Conservation (phyloP, 2,888 invertebrate genomes). For the Seira musarum region DNA sequence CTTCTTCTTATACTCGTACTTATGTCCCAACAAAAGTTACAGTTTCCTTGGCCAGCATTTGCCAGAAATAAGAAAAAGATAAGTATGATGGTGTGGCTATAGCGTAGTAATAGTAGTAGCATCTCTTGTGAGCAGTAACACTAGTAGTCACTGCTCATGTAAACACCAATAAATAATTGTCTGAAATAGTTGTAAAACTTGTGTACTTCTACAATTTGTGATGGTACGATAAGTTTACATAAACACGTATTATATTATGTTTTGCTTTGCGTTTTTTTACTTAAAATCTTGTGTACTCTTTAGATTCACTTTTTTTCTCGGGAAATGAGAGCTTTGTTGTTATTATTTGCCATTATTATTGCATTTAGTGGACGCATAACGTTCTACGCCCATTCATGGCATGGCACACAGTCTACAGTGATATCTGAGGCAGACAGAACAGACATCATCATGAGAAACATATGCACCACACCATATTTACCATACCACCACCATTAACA, state of each 20-base stretch:
- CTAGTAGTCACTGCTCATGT: conserved; percentile 38
- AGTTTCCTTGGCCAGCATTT: conserved; percentile 35
- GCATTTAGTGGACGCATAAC: background rate
- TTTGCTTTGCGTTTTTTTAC: no score
- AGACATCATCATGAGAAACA: background rate
- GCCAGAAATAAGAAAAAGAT: no score
- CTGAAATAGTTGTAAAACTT: no score
- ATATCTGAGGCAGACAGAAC: no score
- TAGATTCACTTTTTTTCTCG: conserved; percentile 28
- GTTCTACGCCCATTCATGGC: no score
- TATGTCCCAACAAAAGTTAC: conserved; percentile 40
- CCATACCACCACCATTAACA: background rate
- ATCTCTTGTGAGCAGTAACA: conserved; percentile 11
- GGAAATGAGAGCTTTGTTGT: conserved; percentile 49
- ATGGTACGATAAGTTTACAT: no score
- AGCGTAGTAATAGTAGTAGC: background rate
- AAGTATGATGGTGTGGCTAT: no score
- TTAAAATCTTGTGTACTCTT: no score
- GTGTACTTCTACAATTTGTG: no score
- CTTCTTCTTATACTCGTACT: background rate
- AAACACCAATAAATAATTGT: conserved; percentile 52
- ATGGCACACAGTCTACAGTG: no score
- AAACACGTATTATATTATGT: no score
- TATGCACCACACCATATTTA: background rate
- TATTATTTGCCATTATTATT: background rate